Conservation (phyloP, 2,888 invertebrate species). For the Apamea crenata region DNA sequence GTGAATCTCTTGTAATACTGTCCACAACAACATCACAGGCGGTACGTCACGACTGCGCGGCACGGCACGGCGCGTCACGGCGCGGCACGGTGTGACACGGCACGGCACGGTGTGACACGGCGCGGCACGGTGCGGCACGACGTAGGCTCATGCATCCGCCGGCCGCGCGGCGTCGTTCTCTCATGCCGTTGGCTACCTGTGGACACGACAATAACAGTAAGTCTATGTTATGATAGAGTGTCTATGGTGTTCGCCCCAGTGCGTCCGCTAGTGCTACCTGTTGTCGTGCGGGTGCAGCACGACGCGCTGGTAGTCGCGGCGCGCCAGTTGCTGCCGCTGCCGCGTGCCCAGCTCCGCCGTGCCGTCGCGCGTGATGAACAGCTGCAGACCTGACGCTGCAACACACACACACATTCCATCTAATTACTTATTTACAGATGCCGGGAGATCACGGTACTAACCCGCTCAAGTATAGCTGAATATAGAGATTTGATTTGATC, state of each 20-base stretch:
- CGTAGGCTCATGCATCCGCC: slow-evolving; percentile 38
- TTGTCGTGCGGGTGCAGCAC: slow-evolving; percentile 85
- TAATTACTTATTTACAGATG: background rate
- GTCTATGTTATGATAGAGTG: background rate
- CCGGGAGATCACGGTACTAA: background rate
- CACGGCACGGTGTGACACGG: slow-evolving; percentile 19
- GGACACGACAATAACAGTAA: background rate
- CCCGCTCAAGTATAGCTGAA: background rate
- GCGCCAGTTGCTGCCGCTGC: slow-evolving; percentile 93
- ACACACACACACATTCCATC: background rate
- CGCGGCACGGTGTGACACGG: slow-evolving; percentile 16
- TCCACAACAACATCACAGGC: slow-evolving; percentile 49
- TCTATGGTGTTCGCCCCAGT: accelerated
- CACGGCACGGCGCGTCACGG: slow-evolving; percentile 10
- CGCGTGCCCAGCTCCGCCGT: slow-evolving; percentile 96
- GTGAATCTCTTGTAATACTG: slow-evolving; percentile 61
- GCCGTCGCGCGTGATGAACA: slow-evolving; percentile 97
- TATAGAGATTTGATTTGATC: too few species aligned
- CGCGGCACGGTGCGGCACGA: slow-evolving; percentile 5
- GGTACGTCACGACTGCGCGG: slow-evolving; percentile 22
- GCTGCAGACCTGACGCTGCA: slow-evolving; percentile 96
- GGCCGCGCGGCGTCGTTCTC: slow-evolving; percentile 63
- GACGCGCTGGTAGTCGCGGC: slow-evolving; percentile 84
- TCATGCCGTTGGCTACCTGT: slow-evolving; percentile 80
- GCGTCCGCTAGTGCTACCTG: slow-evolving; percentile 69